Base-by-base conservation (phyloP, 1,140 invertebrate species). In the Acyrthosiphon pisum region DNA sequence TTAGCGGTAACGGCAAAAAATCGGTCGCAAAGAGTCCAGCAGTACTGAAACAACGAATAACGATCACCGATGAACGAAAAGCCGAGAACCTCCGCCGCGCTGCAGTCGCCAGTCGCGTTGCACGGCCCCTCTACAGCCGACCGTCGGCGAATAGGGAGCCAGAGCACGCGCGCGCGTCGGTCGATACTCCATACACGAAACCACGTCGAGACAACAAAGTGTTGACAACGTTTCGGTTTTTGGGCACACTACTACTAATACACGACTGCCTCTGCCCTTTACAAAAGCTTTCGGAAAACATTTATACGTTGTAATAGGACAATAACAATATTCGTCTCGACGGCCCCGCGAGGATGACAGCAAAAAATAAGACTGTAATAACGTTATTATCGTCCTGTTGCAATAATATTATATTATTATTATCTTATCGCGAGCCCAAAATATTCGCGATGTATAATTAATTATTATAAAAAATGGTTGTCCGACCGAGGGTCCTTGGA, bases 1-100 rank as follows among this genome's bases (percentile, higher is more conserved):
- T 35, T 8, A 7, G 1, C 35, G 22, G 76, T 83, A 22, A 7
- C 35, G 20, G 8, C 9, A 0, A 41, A n/a, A 18, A 23, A n/a
- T 2, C 8, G 20, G 46, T n/a, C 20, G 48, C 23, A 11, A 20
- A n/a, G 46, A 48, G 20, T 35, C 50, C 87, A 88, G 87, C 48
- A n/a, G 60, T 76, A 88, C 86, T 87, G 86, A 87, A 87, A 35
- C 46, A 87, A 30, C 46, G 44, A 48, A n/a, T 68, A 76, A 76
- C 60, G 60, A 76, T n/a, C n/a, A 41, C 3, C 3, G 41, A 41
- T 41, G 2, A 76, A 76, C 60, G 60, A 35, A 11, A 50, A 88
- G 26, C 60, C 30, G 84, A 87, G 44, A 88, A 50, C 86, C 23
- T 46, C 4, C 48, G 50, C 35, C 35, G 23, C 50, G 35, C 48